A percentile compares a stretch with the other conserved stretches of the same genome.
phyloP scores from a whole-genome alignment of 2,113 vertebrate genomes.

The Pseudonaja textilis region DNA sequence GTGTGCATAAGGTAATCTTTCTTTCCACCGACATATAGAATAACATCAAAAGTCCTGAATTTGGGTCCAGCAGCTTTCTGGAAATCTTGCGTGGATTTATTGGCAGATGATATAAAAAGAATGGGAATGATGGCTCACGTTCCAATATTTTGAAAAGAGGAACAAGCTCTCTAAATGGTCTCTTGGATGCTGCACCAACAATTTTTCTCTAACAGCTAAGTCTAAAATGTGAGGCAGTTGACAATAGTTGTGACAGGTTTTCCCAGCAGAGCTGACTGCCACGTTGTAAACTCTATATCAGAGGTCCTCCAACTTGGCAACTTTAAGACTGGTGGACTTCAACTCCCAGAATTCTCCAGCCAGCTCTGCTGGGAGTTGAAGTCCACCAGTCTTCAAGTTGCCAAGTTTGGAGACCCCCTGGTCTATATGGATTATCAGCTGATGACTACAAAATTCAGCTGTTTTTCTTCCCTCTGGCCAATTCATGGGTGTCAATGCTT shows the following conservation, averaged over 20 bases:
- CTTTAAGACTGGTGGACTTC: no score
- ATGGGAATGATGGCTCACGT: constrained; percentile 28
- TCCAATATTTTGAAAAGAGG: constrained; percentile 19
- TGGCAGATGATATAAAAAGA: constrained; percentile 35
- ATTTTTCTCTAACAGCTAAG: not conserved
- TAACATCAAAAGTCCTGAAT: not conserved
- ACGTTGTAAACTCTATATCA: not conserved
- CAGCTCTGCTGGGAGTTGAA: no score
- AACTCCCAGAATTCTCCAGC: no score
- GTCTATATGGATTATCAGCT: not conserved
- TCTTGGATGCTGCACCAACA: not conserved
- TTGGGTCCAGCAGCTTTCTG: constrained; percentile 37
- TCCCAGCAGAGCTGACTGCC: not conserved
- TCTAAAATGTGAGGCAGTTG: not conserved
- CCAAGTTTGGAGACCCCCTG: no score
- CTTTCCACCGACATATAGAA: not conserved
- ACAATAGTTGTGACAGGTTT: not conserved
- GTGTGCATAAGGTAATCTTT: no score
- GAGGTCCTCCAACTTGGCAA: no score
- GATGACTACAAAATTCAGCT: not conserved
- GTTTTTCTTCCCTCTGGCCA: not conserved
- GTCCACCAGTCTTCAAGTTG: no score
- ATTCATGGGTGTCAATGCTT: not conserved
- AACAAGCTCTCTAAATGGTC: constrained; percentile 10
- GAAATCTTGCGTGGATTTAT: constrained; percentile 43